A percentile compares a stretch with the other conserved stretches of the same genome.
phyloP scores from a whole-genome alignment of 2,888 invertebrate genomes.

The Orchesellides sinensis region DNA sequence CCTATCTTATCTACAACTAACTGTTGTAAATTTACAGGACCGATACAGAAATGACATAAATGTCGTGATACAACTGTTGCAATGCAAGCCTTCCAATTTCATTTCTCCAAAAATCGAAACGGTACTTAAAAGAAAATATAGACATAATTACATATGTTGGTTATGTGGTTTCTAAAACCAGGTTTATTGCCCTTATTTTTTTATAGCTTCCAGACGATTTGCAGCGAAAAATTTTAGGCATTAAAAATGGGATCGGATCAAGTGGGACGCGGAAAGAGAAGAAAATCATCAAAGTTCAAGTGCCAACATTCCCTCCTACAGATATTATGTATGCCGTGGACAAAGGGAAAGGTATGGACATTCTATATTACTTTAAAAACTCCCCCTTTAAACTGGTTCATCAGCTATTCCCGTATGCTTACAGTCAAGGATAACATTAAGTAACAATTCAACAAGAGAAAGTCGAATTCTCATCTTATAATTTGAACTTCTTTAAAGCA shows the following conservation, averaged over 20 bases:
- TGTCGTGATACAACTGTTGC: constrained; percentile 93
- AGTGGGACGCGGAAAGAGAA: constrained; percentile 70
- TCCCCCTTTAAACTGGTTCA: no score
- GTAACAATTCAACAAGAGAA: no score
- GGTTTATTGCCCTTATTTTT: not conserved
- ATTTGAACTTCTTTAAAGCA: no score
- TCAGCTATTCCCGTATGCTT: no score
- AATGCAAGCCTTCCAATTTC: constrained; percentile 96
- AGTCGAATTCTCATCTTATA: no score
- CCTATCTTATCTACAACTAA: no score
- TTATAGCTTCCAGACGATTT: constrained; percentile 91
- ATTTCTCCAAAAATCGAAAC: constrained; percentile 93
- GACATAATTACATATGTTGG: no score
- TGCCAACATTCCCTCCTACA: constrained; percentile 89
- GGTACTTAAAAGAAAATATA: constrained; percentile 79
- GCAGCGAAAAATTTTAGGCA: constrained; percentile 87
- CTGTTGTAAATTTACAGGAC: constrained; percentile 83
- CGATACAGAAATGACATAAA: constrained; percentile 95
- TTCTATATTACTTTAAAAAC: no score
- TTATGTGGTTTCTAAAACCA: no score
- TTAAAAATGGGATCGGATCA: constrained; percentile 74
- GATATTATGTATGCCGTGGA: constrained; percentile 84
- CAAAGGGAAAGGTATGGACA: constrained; percentile 71
- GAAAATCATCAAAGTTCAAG: constrained; percentile 85
- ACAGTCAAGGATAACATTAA: no score